These are phyloP conservation scores for Drosophila pseudoananassae DNA, from an alignment of 1,140 invertebrate species.

Conservation along the genomic window DNA sequence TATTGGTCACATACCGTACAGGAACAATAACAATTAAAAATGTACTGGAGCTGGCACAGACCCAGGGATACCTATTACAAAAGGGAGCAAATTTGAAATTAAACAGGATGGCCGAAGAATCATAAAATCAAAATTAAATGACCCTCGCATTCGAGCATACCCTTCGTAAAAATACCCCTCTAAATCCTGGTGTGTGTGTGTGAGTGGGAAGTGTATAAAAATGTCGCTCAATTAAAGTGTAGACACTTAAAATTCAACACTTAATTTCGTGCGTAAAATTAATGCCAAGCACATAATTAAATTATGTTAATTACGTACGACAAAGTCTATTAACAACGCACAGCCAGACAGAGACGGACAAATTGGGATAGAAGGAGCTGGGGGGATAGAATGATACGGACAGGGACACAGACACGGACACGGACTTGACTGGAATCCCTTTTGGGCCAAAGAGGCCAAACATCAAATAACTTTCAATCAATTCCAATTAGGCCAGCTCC, in stretches of 20 bases:
- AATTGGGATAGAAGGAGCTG: background rate
- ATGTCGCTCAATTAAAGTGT: conserved; percentile 81
- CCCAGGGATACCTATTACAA: conserved; percentile 19
- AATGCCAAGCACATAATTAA: conserved; percentile 82
- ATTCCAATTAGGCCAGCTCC: conserved; percentile 77
- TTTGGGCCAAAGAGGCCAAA: conserved; percentile 67
- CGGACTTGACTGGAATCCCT: conserved; percentile 20
- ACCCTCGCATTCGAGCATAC: background rate
- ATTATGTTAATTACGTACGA: conserved; percentile 79
- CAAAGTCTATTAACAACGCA: conserved; percentile 73
- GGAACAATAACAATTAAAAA: conserved; percentile 49
- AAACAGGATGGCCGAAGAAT: background rate
- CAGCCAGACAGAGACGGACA: conserved; percentile 26
- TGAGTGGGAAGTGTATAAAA: conserved; percentile 51
- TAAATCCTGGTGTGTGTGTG: conserved; percentile 4
- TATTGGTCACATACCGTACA: conserved; percentile 54
- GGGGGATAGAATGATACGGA: background rate
- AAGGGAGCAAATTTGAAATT: background rate
- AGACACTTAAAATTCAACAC: conserved; percentile 82
- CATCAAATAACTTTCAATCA: conserved; percentile 82
- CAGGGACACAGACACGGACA: background rate
- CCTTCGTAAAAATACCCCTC: conserved; percentile 10
- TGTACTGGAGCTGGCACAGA: background rate
- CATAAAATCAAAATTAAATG: background rate
- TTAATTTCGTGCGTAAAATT: conserved; percentile 82